Conservation (phyloP, 2,797 vertebrate species). For the Pelodytes ibericus region DNA sequence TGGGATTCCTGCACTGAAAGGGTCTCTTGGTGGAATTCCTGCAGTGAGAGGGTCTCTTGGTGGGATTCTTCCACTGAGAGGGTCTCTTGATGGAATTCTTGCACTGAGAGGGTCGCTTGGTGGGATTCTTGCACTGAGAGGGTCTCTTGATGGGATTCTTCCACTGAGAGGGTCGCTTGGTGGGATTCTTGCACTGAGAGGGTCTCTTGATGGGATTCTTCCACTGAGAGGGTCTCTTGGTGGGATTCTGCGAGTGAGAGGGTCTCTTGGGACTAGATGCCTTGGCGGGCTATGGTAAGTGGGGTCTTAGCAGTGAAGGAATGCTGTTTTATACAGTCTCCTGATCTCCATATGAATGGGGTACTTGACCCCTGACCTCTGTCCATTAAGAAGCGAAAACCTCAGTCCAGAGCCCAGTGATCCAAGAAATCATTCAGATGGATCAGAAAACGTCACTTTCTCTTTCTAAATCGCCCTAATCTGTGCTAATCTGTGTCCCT, state of each 20-base stretch:
- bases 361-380: slow-evolving; percentile 28
- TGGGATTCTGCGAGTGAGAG: not conserved
- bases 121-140: not conserved
- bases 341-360: slow-evolving; percentile 86
- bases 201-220: not conserved
- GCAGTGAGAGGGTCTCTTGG: too few species aligned
- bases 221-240: not conserved
- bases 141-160: not conserved
- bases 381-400: slow-evolving; percentile 31
- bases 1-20: too few species aligned
- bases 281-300: too few species aligned
- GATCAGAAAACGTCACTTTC: not conserved
- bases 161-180: not conserved
- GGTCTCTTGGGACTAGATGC: too few species aligned
- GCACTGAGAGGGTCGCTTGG: too few species aligned
- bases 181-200: not conserved
- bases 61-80: too few species aligned
- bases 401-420: slow-evolving; percentile 43
- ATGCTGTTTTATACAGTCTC: slow-evolving; percentile 73
- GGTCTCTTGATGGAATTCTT: too few species aligned
- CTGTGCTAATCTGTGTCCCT: too few species aligned
- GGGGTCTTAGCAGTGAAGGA: slow-evolving; percentile 53
- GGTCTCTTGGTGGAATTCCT: too few species aligned
- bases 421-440: slow-evolving; percentile 43
- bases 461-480: too few species aligned